Conservation (phyloP, 2,113 vertebrate species). For the Callaeas wilsoni region DNA sequence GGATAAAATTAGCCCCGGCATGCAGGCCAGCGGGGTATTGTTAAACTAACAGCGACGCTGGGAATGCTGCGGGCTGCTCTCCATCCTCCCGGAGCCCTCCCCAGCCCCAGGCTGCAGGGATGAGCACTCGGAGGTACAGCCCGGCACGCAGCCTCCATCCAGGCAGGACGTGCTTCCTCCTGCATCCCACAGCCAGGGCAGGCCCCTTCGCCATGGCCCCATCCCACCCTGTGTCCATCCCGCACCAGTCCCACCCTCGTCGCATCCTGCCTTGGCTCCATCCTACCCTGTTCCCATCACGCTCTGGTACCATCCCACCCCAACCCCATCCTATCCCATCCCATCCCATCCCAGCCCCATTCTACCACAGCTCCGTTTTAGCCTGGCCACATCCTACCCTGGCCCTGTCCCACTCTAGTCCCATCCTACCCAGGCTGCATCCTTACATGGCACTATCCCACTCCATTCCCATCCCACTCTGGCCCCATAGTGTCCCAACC, state of each 20-base stretch:
- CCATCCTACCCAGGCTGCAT: neutral
- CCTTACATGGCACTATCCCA: neutral
- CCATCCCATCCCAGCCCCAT: neutral
- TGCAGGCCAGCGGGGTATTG: neutral
- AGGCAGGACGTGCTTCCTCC: neutral
- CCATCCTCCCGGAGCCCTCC: neutral
- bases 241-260: no score
- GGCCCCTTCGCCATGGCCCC: neutral
- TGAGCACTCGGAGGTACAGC: neutral
- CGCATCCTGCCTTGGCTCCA: fast-evolving
- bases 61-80: neutral
- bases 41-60: neutral
- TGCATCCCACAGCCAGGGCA: neutral
- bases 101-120: neutral
- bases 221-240: neutral
- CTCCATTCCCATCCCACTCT: neutral
- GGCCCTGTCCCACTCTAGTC: no score
- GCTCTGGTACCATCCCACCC: no score
- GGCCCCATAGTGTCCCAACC: neutral
- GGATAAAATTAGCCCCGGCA: slow-evolving; percentile 41
- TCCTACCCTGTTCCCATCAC: neutral
- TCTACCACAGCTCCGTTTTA: neutral
- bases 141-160: fast-evolving
- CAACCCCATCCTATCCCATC: no score
- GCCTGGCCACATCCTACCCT: neutral